Evolutionary conservation across 2,113 vertebrate species (phyloP).

Genomic region (Nibea albiflora): DNA sequence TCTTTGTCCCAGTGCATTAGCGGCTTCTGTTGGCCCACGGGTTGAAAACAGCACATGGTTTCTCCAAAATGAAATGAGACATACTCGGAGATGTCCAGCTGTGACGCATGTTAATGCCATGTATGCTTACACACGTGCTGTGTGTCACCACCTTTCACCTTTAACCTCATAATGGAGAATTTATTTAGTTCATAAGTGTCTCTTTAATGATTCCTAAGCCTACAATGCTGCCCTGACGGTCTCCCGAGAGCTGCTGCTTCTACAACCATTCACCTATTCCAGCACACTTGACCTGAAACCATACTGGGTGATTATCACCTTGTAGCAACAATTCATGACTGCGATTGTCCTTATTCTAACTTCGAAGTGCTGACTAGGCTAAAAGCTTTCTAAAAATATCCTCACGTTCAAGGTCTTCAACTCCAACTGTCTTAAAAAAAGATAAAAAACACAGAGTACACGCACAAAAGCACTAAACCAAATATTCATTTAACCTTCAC

Average conservation of each 20-base stretch:
- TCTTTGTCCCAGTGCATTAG: no score
- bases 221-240: background rate
- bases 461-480: conserved; percentile 11
- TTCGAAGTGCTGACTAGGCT: background rate
- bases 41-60: no score
- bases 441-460: background rate
- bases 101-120: no score
- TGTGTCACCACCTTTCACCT: background rate
- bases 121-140: background rate
- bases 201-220: no score
- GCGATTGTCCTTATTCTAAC: background rate
- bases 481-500: conserved; percentile 32
- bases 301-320: background rate
- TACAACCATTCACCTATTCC: background rate
- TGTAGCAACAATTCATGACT: background rate
- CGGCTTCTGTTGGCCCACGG: background rate
- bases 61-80: no score
- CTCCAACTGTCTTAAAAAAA: background rate
- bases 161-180: background rate
- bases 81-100: no score
- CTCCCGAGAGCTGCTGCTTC: background rate
- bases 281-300: background rate
- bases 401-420: background rate
- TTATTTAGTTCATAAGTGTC: background rate
- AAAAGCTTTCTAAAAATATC: background rate